Base-by-base conservation (phyloP, 2,888 invertebrate species). In the Cartodere bifasciata region DNA sequence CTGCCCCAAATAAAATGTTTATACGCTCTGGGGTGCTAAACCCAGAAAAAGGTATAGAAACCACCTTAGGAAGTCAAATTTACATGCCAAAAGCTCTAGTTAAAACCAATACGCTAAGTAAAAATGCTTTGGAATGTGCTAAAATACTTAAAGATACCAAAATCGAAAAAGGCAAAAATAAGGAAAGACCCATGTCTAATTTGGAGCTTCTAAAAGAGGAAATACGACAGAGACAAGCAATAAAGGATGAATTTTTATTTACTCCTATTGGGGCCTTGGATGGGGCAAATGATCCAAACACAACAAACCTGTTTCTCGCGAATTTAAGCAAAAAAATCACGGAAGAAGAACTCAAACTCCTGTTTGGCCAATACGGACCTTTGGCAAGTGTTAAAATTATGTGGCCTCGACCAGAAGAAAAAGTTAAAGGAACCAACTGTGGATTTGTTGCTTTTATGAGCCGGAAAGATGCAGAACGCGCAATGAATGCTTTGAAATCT, bases 371-470 rank as follows among this genome's bases (percentile, higher is more conserved):
- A 27, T 94, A 82, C 62, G 98, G 98, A 0, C 95, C 98, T 1
- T 65, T 99, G 39, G 98, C 97, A 3, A 95, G 94, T 56, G 90
- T 98, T 36, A 98, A 98, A 72, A 94, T 99, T 40, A 94, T 98
- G 91, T 97, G 95, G 92, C 97, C 97, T 4, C 73, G 97, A n/a
- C 85, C 86, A 2, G 92, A 92, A 41, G 94, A 97, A 56, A 67
- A 90, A 58, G 78, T 83, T 14, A 67, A 90, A 26, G 87, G 86
- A 6, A 72, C 90, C 31, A 92, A 95, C 63, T 95, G 95, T 58
- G 98, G 97, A 9, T 98, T 99, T 63, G 95, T 99, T 3, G 98
- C 97, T 0, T 98, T 84, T 58, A 98, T 98, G 97, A 88, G 86
- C 48, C 70, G 97, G n/a, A 85, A 79, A 56, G 95, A 97, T 63